Evolutionary conservation across 2,113 vertebrate species (phyloP).

Genomic region (Dipodomys ordii): DNA sequence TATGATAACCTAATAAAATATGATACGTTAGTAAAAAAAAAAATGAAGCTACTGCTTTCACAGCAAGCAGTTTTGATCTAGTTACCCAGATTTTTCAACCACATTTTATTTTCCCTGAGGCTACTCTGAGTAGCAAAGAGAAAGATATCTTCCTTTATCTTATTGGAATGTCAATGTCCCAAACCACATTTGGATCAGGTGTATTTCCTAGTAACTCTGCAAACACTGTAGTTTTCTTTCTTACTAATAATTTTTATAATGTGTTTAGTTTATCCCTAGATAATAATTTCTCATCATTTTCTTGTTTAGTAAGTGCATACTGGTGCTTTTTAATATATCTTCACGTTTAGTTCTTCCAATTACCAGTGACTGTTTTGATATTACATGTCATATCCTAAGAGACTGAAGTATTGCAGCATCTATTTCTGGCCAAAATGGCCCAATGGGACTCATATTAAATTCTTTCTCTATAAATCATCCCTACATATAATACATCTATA

Average conservation of each 20-base stretch:
- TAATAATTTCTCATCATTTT: conserved; percentile 73
- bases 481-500: not conserved
- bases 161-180: conserved; percentile 38
- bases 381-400: conserved; percentile 68
- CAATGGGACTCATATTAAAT: not conserved
- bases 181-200: conserved; percentile 3
- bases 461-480: not conserved
- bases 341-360: conserved; percentile 67
- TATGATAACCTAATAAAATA: no score
- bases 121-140: conserved; percentile 15
- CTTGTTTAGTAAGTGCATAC: conserved; percentile 2
- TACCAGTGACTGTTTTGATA: conserved; percentile 71
- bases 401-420: conserved; percentile 69
- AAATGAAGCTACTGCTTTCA: conserved; percentile 47
- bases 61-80: conserved; percentile 41
- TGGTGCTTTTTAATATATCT: conserved; percentile 63
- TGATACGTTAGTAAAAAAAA: no score
- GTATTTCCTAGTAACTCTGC: conserved; percentile 2
- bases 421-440: conserved; percentile 61
- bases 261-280: conserved; percentile 66
- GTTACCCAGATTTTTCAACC: conserved; percentile 13
- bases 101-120: not conserved
- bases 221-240: conserved; percentile 55
- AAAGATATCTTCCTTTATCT: conserved; percentile 27
- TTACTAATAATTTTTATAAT: conserved; percentile 62